phyloP scores from a whole-genome alignment of 2,113 vertebrate species.

The Misgurnus mizolepis region DNA sequence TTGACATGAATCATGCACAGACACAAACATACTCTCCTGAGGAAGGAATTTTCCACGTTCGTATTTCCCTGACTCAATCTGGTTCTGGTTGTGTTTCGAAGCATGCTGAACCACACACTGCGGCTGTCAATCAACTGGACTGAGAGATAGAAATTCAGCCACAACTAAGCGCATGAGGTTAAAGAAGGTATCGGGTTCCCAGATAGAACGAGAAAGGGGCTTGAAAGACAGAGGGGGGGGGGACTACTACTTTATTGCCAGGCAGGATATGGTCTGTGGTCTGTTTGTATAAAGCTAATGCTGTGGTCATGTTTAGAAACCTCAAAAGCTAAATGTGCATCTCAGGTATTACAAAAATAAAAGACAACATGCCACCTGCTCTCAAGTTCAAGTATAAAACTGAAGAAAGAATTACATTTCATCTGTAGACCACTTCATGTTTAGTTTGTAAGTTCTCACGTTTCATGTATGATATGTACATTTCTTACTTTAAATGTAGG shows the following conservation, averaged over 20 bases:
- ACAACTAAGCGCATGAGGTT: not conserved
- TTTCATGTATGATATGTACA: not conserved
- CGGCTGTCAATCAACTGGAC: slow-evolving; percentile 35
- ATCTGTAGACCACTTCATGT: not conserved
- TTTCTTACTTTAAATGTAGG: slow-evolving; percentile 92
- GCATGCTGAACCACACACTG: slow-evolving; percentile 32
- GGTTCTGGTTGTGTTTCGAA: slow-evolving; percentile 9
- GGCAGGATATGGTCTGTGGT: not conserved
- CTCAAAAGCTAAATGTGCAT: not conserved
- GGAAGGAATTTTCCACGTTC: not conserved
- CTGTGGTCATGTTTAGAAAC: slow-evolving; percentile 42
- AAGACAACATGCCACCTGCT: not conserved
- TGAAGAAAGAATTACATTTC: not conserved
- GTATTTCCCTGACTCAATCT: not conserved
- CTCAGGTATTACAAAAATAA: slow-evolving; percentile 16
- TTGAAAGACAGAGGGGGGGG: not conserved
- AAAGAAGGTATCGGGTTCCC: slow-evolving; percentile 10
- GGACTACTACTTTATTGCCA: not conserved
- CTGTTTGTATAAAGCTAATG: slow-evolving; percentile 12
- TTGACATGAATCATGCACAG: slow-evolving; percentile 13
- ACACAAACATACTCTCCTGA: not conserved
- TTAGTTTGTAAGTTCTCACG: not conserved
- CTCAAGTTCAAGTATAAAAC: not conserved
- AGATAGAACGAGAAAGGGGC: not conserved
- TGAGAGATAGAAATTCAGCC: slow-evolving; percentile 10